A percentile compares a stretch with the other conserved stretches of the same genome.
Conservation (phyloP, 2,888 invertebrate genomes). For the Hirtodrosophila cameraria region DNA sequence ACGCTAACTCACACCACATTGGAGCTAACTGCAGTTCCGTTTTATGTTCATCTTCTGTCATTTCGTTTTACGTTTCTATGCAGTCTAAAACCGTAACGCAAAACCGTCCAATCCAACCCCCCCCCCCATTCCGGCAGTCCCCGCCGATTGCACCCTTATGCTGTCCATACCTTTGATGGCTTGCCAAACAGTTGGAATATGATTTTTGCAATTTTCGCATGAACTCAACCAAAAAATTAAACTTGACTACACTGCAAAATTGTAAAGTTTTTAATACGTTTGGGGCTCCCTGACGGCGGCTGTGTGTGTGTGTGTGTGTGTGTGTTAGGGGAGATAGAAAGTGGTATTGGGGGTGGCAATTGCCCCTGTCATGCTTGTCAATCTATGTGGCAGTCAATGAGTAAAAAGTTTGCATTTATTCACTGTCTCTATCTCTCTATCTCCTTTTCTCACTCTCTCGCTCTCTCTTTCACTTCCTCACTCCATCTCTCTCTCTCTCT, state of each 20-base stretch:
- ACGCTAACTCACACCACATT: neutral
- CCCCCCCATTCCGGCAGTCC: neutral
- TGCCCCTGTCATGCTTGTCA: slow-evolving; percentile 68
- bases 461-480: neutral
- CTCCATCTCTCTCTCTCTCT: slow-evolving; percentile 9
- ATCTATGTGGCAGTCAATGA: slow-evolving; percentile 65
- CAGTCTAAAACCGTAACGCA: slow-evolving; percentile 45
- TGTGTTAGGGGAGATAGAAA: slow-evolving; percentile 8
- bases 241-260: slow-evolving; percentile 76
- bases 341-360: slow-evolving; percentile 38
- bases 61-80: slow-evolving; percentile 50
- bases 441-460: slow-evolving; percentile 1
- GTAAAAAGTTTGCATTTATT: slow-evolving; percentile 27
- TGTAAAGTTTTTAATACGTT: slow-evolving; percentile 79
- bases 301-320: slow-evolving; percentile 19
- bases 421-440: no score
- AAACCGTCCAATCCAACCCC: slow-evolving; percentile 1
- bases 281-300: slow-evolving; percentile 29
- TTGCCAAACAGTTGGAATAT: slow-evolving; percentile 79
- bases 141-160: slow-evolving; percentile 24
- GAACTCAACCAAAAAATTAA: slow-evolving; percentile 80
- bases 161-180: slow-evolving; percentile 72
- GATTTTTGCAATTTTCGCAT: slow-evolving; percentile 80
- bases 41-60: slow-evolving; percentile 47
- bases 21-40: slow-evolving; percentile 49